Base-by-base conservation (phyloP, 2,797 vertebrate genomes). In the Coregonus suidteri region DNA sequence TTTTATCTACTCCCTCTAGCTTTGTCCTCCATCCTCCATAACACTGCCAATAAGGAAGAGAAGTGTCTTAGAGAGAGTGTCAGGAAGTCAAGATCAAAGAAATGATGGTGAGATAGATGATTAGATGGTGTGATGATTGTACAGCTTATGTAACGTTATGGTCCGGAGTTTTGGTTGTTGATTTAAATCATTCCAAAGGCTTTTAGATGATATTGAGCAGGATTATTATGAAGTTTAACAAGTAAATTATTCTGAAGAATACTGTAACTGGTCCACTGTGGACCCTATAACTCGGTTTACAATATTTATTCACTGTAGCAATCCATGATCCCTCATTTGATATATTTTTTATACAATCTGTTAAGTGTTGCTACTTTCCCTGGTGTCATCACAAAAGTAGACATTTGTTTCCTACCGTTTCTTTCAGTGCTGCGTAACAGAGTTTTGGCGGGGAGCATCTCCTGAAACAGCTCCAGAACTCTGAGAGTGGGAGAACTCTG, bases 401-500 rank as follows among this genome's bases (percentile, higher is more conserved):
- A 86, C 75, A 79, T 85, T 79, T 9, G 41, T 79, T 80, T 86
- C 81, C 81, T 56, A 75, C 82, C 75, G 67, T 83, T 89, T 88
- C 80, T 83, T 88, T 82, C 82, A 71, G 83, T 67, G 69, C 81
- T 75, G 75, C 84, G 83, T 84, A 76, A 79, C 79, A 69, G 83
- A 71, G 52, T 79, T 88, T 92, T 83, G 88, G 88, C 83, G 51
- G 37, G 34, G 72, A 78, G 79, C 79, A 76, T 91, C 87, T 88
- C 75, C 76, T 87, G 85, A 90, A 91, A 83, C 41, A 71, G 70
- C 68, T 89, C 87, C 88, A 90, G 77, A 86, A 85, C 85, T 85
- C 77, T 74, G 67, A 25, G 25, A 25, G 25, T 25, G 25, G 25
- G 25, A 25, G 25, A 25, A 25, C 25, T 25, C 25, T 25, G 25